Evolutionary conservation across 2,797 vertebrate species (phyloP), one percentile per base, ranked within the genome.

Genomic region (Vireo griseus): DNA sequence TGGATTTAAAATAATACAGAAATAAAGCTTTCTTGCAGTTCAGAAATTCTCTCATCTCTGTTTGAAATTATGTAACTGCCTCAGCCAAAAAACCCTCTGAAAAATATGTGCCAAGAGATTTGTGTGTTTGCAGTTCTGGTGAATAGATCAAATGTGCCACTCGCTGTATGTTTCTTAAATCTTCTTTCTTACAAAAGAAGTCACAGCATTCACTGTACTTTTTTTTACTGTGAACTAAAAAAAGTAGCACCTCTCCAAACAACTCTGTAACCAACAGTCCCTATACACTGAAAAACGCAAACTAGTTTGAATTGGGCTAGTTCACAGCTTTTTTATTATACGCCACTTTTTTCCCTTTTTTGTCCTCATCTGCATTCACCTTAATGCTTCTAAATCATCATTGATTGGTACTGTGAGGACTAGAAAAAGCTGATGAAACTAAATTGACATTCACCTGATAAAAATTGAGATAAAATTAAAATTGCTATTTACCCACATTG

Each of bases 1-100:
- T 58, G 71, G 74, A 80, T 94, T 95, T 74, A 75, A 92, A 93
- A 83, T 80, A 88, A 93, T 77, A 57, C 37, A 71, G 61, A 86
- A 93, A 83, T 86, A 84, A 84, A 84, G 14, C 58, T 90, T 71
- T 71, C 50, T 72, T 67, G 21, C 61, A 61, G 42, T 65, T 72
- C 59, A 84, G 66, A 91, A 90, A 71, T 94, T 74, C 61, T 92
- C 45, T 92, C 54, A 92, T 95, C 63, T 86, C 68, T 83, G 40
- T 90, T 83, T 83, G 83, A 92, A 95, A 90, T 95, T 84, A 86
- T 0, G 0, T 66, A 87, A 84, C 54, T 57, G 9, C 20, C 47
- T 89, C 66, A 65, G 48, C 67, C 82, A 92, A 92, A 90, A 95
- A 95, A 22, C 18, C 33, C 26, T 71, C 45, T 86, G 68, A 40